Conservation (phyloP, 2,888 invertebrate genomes). For the Acleris sparsana region DNA sequence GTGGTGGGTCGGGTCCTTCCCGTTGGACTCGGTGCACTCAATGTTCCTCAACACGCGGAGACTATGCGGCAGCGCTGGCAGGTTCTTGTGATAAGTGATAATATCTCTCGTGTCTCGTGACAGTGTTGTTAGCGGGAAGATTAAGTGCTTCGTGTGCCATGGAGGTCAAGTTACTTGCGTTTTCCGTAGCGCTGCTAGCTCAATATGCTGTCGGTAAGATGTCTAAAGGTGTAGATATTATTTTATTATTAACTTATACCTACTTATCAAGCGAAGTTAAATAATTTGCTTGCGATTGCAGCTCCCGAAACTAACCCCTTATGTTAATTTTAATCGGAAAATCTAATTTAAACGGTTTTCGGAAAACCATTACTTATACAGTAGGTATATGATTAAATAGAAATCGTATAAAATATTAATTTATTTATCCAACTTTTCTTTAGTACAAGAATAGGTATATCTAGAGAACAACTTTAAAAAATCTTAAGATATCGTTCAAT, state of each 20-base stretch:
- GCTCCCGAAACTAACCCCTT: too few species aligned
- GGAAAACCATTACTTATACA: too few species aligned
- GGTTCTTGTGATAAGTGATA: constrained; percentile 18
- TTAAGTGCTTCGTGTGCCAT: constrained; percentile 16
- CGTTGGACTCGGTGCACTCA: not conserved
- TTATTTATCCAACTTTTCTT: too few species aligned
- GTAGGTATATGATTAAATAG: too few species aligned
- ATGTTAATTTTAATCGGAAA: too few species aligned
- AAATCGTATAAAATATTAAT: too few species aligned
- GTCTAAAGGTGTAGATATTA: too few species aligned
- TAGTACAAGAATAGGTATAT: too few species aligned
- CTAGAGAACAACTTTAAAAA: too few species aligned
- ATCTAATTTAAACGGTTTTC: too few species aligned
- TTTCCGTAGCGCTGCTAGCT: constrained; percentile 10
- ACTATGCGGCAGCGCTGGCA: constrained; percentile 22
- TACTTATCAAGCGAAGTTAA: not conserved
- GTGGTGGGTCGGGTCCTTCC: constrained; percentile 5
- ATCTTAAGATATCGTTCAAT: too few species aligned
- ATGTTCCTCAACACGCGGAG: not conserved
- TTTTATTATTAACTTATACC: not conserved
- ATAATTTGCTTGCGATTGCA: too few species aligned
- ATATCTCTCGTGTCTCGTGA: constrained; percentile 15
- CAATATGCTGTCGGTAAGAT: constrained; percentile 18
- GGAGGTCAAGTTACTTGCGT: constrained; percentile 9
- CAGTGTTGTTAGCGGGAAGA: not conserved